Base-by-base conservation (phyloP, 2,888 invertebrate genomes). In the Drosophila trichaetosa region DNA sequence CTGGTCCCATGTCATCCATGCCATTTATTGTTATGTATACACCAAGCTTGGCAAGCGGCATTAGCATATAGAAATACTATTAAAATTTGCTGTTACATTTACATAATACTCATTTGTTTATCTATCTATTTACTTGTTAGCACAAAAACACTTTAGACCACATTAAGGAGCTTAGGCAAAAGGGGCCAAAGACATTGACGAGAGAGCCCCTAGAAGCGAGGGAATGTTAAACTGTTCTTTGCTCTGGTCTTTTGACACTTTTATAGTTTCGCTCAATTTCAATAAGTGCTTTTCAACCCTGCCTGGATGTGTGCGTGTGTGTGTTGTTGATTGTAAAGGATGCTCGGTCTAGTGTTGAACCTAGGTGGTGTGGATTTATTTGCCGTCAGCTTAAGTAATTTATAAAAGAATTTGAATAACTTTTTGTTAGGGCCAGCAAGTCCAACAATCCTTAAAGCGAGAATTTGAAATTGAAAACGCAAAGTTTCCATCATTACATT, bases 181-280 rank as follows among this genome's bases (percentile, higher is more conserved):
- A 40, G 27, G 46, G 18, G 21, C 57, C 27, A 53, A 48, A 63
- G 38, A 65, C 42, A 69, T 59, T 66, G 52, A 57, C 48, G n/a
- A 40, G 58, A 67, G 66, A 61, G 71, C 36, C 64, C 78, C 61
- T 49, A 53, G 49, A 38, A 68, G 27, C 51, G 60, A 71, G 53
- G 49, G 58, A 67, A 62, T n/a, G 66, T 42, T 51, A 51, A 27
- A 65, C 54, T 56, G 64, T 67, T 34, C 38, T 56, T 49, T 67
- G 53, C 33, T 36, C 64, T 74, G 73, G 63, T 79, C 82, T 80
- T 82, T 86, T 83, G 78, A 83, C 89, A 89, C 90, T 89, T 89
- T 85, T 89, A 89, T 86, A 84, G 89, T 87, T 90, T 90, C 90
- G 60, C 61, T 82, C 79, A 82, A 81, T 89, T 75, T 87, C 81